A percentile compares a stretch with the other conserved stretches of the same genome.
Evolutionary conservation across 2,113 vertebrate genomes (phyloP).

Genomic region (Piliocolobus tephrosceles): DNA sequence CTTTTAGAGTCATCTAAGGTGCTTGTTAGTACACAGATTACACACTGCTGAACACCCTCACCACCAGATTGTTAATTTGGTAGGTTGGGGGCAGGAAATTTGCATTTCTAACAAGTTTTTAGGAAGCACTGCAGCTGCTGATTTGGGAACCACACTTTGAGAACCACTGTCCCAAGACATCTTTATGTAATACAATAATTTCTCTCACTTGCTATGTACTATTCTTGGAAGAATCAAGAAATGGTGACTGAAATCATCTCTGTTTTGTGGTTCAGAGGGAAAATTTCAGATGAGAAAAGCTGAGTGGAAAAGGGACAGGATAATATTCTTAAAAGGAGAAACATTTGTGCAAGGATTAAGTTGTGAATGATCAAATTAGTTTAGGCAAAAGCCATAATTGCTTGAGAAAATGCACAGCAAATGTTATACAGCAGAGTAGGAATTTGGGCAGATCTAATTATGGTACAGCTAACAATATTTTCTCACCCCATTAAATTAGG

Average conservation of each 20-base stretch:
- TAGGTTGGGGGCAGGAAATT: not conserved
- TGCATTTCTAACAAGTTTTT: not conserved
- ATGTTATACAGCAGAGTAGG: not conserved
- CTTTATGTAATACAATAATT: not conserved
- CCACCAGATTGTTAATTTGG: not conserved
- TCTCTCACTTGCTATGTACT: not conserved
- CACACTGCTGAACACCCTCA: rapidly evolving
- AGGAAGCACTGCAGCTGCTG: not conserved
- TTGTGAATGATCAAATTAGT: not conserved
- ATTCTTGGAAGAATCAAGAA: not conserved
- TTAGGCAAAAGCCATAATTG: not conserved
- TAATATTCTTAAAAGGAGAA: not conserved
- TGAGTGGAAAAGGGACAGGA: not conserved
- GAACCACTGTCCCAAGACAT: not conserved
- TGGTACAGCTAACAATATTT: not conserved
- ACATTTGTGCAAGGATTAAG: not conserved
- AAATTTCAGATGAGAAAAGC: not conserved
- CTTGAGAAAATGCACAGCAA: not conserved
- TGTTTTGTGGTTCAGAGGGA: not conserved
- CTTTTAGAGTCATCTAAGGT: too few species aligned
- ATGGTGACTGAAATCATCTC: not conserved
- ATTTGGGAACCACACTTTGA: not conserved
- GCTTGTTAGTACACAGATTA: not conserved
- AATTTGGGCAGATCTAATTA: not conserved
- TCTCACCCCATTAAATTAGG: not conserved